Evolutionary conservation across 1,140 invertebrate species (phyloP), one percentile per base, ranked within the genome.

Genomic region (Bursaphelenchus mucronatus): DNA sequence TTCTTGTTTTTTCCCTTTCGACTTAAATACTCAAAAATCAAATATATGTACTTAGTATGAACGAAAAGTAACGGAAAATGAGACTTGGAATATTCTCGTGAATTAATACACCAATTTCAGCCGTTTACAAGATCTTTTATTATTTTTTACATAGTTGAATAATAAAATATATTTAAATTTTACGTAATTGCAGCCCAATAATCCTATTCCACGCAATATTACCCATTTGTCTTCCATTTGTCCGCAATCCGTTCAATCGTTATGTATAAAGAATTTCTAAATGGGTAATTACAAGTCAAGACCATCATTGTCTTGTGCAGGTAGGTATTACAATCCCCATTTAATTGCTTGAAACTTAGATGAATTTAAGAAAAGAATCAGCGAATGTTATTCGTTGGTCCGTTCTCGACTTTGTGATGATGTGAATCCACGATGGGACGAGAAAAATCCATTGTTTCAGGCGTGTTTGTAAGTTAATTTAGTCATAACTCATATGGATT

Each of bases 251-350:
- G 1, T 4, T n/a, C 54, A 1, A 55, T n/a, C 30, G 30, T 30
- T 30, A 30, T 30, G 30, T 30, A 30, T 30, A 30, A 30, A 5
- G 30, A 30, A 30, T 30, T 30, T 30, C 62, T 41, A 39, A 66
- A 72, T 74, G 71, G 71, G 71, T 40, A 73, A 76, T 53, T 74
- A 76, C 52, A 74, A 74, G 57, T 74, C 71, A 13, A 55, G 71
- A 40, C 71, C 71, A 17, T 51, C 57, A 17, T 50, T 74, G 41
- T 73, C 74, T 5, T 74, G 71, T 43, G 69, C 71, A 62, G 71
- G 73, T 73, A 58, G 13, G 11, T 39, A 17, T 30, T 17, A 57
- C 47, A 21, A 6, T 40, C 21, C 53, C 7, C 50, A 61, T 19
- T 40, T 19, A 44, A 68, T 49, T 0, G 45, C 61, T 69, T 69